These are phyloP conservation scores for Aporophyla nigra DNA, from an alignment of 2,888 invertebrate species.

Conservation along the genomic window DNA sequence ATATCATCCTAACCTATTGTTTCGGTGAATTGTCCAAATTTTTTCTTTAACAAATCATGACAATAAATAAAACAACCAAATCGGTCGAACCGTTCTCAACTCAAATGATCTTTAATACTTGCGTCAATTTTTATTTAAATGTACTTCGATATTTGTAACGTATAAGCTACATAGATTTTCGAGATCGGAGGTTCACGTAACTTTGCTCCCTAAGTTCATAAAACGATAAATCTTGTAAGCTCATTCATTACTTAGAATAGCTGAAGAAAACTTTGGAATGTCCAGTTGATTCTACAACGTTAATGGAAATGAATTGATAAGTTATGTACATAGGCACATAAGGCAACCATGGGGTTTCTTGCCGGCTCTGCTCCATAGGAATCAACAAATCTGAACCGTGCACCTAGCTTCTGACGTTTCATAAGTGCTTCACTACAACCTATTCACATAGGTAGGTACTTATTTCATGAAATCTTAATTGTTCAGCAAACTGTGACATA, in stretches of 20 bases:
- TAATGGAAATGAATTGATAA: background rate
- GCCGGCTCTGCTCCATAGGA: no score
- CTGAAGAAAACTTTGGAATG: background rate
- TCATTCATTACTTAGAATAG: background rate
- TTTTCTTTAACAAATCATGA: no score
- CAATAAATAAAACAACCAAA: background rate
- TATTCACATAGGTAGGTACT: background rate
- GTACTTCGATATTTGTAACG: no score
- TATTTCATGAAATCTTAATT: conserved; percentile 37
- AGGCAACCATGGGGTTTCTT: no score
- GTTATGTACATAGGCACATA: no score
- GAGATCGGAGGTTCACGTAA: background rate
- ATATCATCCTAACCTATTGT: no score
- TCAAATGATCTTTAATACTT: no score
- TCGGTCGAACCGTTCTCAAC: no score
- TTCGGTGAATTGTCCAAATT: no score
- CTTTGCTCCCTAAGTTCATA: background rate
- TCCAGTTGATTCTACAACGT: background rate
- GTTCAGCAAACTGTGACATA: conserved; percentile 27
- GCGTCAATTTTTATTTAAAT: no score
- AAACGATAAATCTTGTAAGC: background rate
- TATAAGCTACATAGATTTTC: background rate
- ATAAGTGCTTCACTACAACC: background rate
- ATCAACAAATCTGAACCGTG: no score
- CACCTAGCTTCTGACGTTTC: no score